phyloP scores from a whole-genome alignment of 2,797 vertebrate genomes.

The Lemur catta region DNA sequence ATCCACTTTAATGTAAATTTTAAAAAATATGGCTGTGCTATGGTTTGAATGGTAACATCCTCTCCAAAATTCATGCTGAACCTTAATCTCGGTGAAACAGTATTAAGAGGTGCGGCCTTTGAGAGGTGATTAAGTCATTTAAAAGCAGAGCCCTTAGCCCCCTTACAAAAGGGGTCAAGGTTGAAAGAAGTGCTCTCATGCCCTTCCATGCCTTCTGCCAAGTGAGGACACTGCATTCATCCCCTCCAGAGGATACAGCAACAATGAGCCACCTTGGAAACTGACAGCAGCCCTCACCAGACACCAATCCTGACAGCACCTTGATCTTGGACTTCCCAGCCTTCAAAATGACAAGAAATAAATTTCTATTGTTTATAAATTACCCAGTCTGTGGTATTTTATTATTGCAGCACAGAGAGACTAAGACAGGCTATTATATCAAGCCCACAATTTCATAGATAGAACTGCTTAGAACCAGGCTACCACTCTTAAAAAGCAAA shows the following conservation, averaged over 20 bases:
- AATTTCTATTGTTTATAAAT: background rate
- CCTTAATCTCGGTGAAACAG: background rate
- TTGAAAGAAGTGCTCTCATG: background rate
- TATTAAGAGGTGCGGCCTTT: background rate
- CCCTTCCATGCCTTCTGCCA: background rate
- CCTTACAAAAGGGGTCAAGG: background rate
- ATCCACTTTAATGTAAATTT: background rate
- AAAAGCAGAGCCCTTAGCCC: background rate
- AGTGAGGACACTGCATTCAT: background rate
- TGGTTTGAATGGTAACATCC: background rate
- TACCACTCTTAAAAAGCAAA: background rate
- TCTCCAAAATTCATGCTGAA: background rate
- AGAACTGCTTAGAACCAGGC: background rate
- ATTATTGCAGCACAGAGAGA: background rate
- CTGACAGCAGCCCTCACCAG: background rate
- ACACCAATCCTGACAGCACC: background rate
- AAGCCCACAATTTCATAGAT: background rate
- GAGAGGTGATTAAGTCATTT: background rate
- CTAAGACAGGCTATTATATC: background rate
- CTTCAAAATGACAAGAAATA: background rate
- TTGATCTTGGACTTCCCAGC: background rate
- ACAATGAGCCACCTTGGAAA: background rate
- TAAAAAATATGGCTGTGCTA: background rate
- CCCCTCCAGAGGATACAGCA: background rate
- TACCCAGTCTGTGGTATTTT: background rate